Evolutionary conservation across 2,888 invertebrate species (phyloP).

Genomic region (Luperina testacea): DNA sequence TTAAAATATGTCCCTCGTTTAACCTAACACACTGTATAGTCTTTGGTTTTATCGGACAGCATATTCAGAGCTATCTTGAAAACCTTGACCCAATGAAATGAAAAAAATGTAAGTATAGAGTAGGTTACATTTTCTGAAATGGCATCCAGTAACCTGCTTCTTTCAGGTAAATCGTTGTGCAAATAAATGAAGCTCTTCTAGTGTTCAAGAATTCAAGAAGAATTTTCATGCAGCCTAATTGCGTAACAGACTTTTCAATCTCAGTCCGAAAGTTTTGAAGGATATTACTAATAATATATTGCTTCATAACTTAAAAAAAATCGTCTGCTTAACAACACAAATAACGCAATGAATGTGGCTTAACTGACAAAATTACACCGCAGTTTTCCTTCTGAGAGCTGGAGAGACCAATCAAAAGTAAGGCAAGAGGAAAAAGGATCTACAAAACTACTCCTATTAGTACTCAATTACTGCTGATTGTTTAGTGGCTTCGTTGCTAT

Average conservation of each 20-base stretch:
- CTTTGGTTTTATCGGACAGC: background rate
- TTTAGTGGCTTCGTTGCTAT: background rate
- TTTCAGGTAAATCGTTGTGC: slow-evolving; percentile 4
- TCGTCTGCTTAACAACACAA: background rate
- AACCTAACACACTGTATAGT: no score
- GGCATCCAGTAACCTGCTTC: background rate
- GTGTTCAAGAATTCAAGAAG: background rate
- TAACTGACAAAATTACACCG: background rate
- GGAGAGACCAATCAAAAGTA: background rate
- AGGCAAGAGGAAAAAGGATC: background rate
- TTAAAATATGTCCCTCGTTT: no score
- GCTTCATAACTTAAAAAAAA: background rate
- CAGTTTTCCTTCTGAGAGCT: background rate
- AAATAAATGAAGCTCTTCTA: background rate
- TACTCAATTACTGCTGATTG: background rate
- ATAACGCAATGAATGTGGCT: background rate
- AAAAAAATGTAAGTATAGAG: no score
- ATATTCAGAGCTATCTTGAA: background rate
- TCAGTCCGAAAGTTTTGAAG: background rate
- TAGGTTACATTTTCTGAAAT: no score
- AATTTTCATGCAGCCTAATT: background rate
- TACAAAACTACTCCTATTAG: background rate
- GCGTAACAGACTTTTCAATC: background rate
- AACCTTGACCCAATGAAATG: background rate
- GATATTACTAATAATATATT: background rate